Percentiles rank a stretch among this genome's conserved stretches.
Evolutionary conservation across 2,113 vertebrate genomes (phyloP).

Genomic region (Phalacrocorax brasilianus): DNA sequence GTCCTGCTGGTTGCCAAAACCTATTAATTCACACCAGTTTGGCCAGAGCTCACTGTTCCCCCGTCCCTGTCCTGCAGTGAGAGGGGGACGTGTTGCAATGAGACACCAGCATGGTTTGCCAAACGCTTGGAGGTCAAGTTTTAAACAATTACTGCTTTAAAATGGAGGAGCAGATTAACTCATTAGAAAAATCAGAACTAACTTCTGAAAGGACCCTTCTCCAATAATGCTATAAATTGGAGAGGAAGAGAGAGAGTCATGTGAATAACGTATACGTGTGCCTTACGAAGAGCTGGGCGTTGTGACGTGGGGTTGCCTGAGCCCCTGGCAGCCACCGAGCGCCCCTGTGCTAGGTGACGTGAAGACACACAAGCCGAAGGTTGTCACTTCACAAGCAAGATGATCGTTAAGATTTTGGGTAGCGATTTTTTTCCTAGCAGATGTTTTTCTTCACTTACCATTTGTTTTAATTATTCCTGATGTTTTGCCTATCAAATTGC

Average conservation of each 20-base stretch:
- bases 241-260: neutral
- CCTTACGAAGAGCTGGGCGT: neutral
- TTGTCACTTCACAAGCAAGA: slow-evolving; percentile 25
- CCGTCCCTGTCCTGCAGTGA: too few species aligned
- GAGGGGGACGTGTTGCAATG: accelerated
- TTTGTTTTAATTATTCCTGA: slow-evolving; percentile 79
- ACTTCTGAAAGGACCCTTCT: neutral
- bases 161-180: neutral
- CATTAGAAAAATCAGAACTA: neutral
- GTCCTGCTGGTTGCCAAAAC: neutral
- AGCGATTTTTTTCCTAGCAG: slow-evolving; percentile 59
- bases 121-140: accelerated
- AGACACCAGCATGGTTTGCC: neutral
- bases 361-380: slow-evolving; percentile 30
- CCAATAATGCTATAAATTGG: neutral
- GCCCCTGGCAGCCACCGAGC: neutral
- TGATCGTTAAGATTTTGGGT: slow-evolving; percentile 18
- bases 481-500: slow-evolving; percentile 70
- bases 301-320: neutral
- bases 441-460: slow-evolving; percentile 46
- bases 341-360: neutral
- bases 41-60: neutral
- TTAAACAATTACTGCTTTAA: accelerated
- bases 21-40: neutral
- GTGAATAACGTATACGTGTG: neutral